Base-by-base conservation (phyloP, 2,797 vertebrate species). In the Perodicticus potto region DNA sequence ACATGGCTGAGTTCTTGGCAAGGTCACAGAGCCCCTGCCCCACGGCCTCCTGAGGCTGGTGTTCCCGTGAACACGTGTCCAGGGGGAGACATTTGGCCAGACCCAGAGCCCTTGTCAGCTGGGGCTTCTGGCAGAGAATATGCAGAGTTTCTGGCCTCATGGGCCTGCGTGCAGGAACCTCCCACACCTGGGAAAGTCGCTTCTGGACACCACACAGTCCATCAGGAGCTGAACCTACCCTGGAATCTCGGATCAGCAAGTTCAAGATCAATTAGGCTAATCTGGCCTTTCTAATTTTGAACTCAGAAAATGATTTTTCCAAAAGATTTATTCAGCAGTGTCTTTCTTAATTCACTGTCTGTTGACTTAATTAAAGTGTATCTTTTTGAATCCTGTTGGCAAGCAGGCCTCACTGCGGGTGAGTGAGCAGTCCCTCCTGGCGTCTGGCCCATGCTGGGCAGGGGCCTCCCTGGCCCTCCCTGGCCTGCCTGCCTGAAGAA, bases 301-400 rank as follows among this genome's bases (percentile, higher is more conserved):
- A 45, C n/a, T 84, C 37, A 34, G 80, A 69, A 83, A 70, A 83
- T 55, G 43, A 49, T 40, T 90, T 96, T 89, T 90, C 76, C 45
- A 14, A 70, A 89, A 82, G 81, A 53, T 69, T 23, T 20, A 16
- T 45, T 83, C 65, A 65, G 59, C 16, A 57, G 73, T 25, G 2
- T 95, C 91, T 94, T n/a, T 95, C 91, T 94, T n/a, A 74, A 29
- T 78, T 85, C 80, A 49, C 40, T 72, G 32, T 70, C 93, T 96
- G 27, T 81, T 89, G 63, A 73, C 77, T 70, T 92, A 49, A 76
- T 65, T 87, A 61, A 65, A 69, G 20, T 9, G 57, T 10, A 6
- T 80, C 59, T 86, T 81, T 87, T 74, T 59, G 80, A 74, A 81
- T 73, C 57, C 13, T 14, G 10, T 65, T 14, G 2, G 14, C 14